These are phyloP conservation scores for Theristicus caerulescens DNA, from an alignment of 2,113 vertebrate genomes.

Conservation along the genomic window DNA sequence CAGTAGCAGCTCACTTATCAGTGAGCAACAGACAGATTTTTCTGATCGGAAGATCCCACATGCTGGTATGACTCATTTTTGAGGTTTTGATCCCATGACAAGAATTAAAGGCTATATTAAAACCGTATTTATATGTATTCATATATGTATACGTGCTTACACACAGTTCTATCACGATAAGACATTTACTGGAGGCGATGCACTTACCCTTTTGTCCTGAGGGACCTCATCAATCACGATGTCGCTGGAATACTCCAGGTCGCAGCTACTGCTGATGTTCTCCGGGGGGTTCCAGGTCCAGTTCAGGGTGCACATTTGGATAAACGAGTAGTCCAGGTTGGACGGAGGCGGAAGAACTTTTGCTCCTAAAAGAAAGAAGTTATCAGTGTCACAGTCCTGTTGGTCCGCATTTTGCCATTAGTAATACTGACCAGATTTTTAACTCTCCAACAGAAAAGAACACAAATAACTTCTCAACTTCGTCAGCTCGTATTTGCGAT, in stretches of 20 bases:
- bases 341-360: conserved; percentile 18
- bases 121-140: neutral
- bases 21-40: neutral
- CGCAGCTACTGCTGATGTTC: neutral
- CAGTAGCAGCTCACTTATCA: neutral
- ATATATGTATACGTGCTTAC: too few species aligned
- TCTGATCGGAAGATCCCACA: neutral
- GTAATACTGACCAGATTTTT: neutral
- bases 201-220: neutral
- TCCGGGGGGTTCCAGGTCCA: conserved; percentile 5
- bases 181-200: neutral
- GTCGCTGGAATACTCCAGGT: conserved; percentile 12
- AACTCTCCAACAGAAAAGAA: neutral
- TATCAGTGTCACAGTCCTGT: neutral
- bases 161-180: neutral
- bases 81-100: neutral
- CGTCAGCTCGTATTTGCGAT: accelerated
- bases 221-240: neutral
- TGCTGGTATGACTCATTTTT: neutral
- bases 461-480: neutral
- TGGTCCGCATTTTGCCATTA: neutral
- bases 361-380: neutral
- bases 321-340: conserved; percentile 5
- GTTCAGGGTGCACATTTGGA: conserved; percentile 37
- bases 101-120: neutral